Evolutionary conservation across 2,888 invertebrate species (phyloP).

Genomic region (Philopedon plagiatum): DNA sequence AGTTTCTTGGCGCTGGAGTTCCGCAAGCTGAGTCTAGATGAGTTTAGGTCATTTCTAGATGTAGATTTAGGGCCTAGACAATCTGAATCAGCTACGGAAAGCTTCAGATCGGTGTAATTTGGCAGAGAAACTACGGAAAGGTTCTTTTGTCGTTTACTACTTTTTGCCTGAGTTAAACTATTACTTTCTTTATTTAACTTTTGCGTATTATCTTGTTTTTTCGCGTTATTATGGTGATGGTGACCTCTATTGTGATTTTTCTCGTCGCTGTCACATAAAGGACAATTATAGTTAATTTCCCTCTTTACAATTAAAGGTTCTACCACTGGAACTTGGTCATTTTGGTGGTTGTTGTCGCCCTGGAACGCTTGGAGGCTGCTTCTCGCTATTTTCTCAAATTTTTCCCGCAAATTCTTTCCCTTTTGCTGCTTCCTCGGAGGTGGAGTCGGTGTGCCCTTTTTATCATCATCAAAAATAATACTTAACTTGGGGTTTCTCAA

Average conservation of each 20-base stretch:
- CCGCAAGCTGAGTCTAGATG: constrained; percentile 46
- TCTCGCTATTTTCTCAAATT: constrained; percentile 65
- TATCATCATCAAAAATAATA: constrained; percentile 63
- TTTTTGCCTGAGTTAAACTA: constrained; percentile 47
- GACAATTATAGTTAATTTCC: constrained; percentile 65
- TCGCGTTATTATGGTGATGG: constrained; percentile 57
- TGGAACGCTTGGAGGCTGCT: constrained; percentile 61
- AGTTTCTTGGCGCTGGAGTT: constrained; percentile 56
- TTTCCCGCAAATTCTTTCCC: constrained; percentile 63
- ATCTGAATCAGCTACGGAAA: constrained; percentile 62
- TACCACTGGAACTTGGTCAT: constrained; percentile 55
- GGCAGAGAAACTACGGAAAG: constrained; percentile 71
- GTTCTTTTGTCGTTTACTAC: constrained; percentile 68
- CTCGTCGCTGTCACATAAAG: constrained; percentile 63
- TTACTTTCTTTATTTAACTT: constrained; percentile 38
- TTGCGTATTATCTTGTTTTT: constrained; percentile 48
- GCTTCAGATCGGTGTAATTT: constrained; percentile 70
- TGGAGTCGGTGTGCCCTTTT: constrained; percentile 67
- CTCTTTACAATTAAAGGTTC: constrained; percentile 66
- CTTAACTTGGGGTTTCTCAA: constrained; percentile 63
- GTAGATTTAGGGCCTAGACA: constrained; percentile 53
- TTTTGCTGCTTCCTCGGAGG: constrained; percentile 66
- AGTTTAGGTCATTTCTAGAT: constrained; percentile 28
- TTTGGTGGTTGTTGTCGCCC: constrained; percentile 30
- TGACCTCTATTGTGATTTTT: constrained; percentile 60